Evolutionary conservation across 2,113 vertebrate species (phyloP).

Genomic region (Malurus melanocephalus): DNA sequence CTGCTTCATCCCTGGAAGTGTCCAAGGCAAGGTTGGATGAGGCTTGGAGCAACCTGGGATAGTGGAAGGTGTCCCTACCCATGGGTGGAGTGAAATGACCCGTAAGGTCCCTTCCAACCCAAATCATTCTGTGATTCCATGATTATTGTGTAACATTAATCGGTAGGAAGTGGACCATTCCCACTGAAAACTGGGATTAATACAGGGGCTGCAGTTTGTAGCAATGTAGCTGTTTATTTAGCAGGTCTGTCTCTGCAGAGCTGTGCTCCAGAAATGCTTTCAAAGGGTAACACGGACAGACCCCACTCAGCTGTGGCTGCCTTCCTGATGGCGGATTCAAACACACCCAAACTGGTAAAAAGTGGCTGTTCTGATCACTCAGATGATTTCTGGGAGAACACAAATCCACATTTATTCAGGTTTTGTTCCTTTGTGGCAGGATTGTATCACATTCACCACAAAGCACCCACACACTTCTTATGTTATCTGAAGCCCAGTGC

Average conservation of each 20-base stretch:
- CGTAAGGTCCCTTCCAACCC: not conserved
- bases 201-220: not conserved
- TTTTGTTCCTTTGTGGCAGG: not conserved
- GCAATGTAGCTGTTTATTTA: not conserved
- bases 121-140: not conserved
- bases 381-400: not conserved
- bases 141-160: not conserved
- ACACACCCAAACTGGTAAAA: not conserved
- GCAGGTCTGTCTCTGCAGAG: not conserved
- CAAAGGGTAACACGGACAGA: not conserved
- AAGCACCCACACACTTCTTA: not conserved
- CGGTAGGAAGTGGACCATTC: not conserved
- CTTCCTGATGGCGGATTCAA: not conserved
- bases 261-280: not conserved
- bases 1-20: not conserved
- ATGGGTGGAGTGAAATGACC: fast-evolving
- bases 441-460: fast-evolving
- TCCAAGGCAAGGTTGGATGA: fast-evolving
- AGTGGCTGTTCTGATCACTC: not conserved
- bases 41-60: not conserved
- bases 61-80: not conserved
- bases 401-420: not conserved
- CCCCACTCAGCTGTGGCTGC: not conserved
- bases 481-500: too few species aligned
- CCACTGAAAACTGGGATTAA: not conserved